These are phyloP conservation scores for Drosophila rellima DNA, from an alignment of 2,888 invertebrate species.

Conservation along the genomic window DNA sequence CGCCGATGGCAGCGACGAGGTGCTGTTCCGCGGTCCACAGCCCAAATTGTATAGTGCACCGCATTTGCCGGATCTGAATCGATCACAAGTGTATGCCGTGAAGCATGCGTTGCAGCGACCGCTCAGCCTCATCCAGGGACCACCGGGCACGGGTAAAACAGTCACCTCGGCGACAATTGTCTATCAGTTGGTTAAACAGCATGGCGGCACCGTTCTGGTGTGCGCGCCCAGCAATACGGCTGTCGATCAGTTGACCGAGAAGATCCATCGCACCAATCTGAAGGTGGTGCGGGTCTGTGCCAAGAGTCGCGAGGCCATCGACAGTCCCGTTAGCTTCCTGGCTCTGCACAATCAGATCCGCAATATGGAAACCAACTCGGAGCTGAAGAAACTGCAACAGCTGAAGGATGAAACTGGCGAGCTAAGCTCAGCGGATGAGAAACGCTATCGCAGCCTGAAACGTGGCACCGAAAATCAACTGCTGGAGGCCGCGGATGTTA, in stretches of 20 bases:
- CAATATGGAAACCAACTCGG: slow-evolving; percentile 96
- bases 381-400: slow-evolving; percentile 97
- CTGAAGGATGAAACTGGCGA: slow-evolving; percentile 99
- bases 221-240: slow-evolving; percentile 99
- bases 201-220: slow-evolving; percentile 97
- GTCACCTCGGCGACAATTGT: slow-evolving; percentile 99
- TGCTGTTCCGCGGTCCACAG: slow-evolving; percentile 93
- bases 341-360: slow-evolving; percentile 99
- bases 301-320: slow-evolving; percentile 98
- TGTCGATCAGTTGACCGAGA: slow-evolving; percentile 99
- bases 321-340: slow-evolving; percentile 98
- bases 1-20: slow-evolving; percentile 97
- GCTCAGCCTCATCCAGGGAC: slow-evolving; percentile 97
- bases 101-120: slow-evolving; percentile 99
- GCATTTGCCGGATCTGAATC: slow-evolving; percentile 98
- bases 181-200: slow-evolving; percentile 98
- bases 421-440: slow-evolving; percentile 97
- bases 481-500: slow-evolving; percentile 98
- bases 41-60: slow-evolving; percentile 99
- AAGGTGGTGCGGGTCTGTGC: slow-evolving; percentile 98
- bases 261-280: slow-evolving; percentile 98
- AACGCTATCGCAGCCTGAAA: slow-evolving; percentile 95
- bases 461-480: slow-evolving; percentile 96
- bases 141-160: slow-evolving; percentile 97
- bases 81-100: slow-evolving; percentile 98